Base-by-base conservation (phyloP, 2,113 vertebrate genomes). In the Archocentrus centrarchus region DNA sequence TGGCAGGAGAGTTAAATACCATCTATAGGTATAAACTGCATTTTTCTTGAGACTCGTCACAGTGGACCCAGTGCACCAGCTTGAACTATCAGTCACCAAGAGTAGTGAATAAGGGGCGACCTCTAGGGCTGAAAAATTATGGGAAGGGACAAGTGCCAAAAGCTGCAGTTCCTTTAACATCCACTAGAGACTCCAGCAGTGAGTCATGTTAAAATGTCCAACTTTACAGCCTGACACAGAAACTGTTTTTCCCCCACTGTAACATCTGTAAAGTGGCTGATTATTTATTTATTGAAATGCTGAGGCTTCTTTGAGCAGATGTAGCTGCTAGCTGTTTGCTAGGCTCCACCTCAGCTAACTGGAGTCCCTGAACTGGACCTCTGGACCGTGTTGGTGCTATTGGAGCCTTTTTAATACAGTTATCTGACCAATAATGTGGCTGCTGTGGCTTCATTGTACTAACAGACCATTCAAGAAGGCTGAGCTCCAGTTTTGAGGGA, bases 301-400 rank as follows among this genome's bases (percentile, higher is more conserved):
- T 11, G 39, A 10, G 39, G 11, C 11, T 13, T 11, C 41, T 11
- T 13, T 44, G 41, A 35, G 2, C 4, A 0, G 13, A 37, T 24
- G 63, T 24, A 44, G 63, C 63, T 66, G 63, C 62, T 66, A 44
- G 37, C 39, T 53, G 17, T 6, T 6, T 3, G 50, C 15, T 18
- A 7, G 6, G 14, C 6, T 64, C 37, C 37, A 41, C 39, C 37
- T 64, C 3, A 0, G 37, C 14, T 15, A 39, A 9, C 39, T 17
- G 39, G 7, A 41, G 37, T 41, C n/a, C n/a, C 13, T 66, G 37
- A 66, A 17, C n/a, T 22, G 37, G 37, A 63, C 10, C 61, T 63
- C 60, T 61, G 59, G 15, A n/a, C 44, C 14, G 14, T 1, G 44
- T 17, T 47, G 13, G 44, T 47, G 11, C 44, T 14, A 3, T 47